Evolutionary conservation across 2,797 vertebrate species (phyloP).

Genomic region (Myripristis murdjan): DNA sequence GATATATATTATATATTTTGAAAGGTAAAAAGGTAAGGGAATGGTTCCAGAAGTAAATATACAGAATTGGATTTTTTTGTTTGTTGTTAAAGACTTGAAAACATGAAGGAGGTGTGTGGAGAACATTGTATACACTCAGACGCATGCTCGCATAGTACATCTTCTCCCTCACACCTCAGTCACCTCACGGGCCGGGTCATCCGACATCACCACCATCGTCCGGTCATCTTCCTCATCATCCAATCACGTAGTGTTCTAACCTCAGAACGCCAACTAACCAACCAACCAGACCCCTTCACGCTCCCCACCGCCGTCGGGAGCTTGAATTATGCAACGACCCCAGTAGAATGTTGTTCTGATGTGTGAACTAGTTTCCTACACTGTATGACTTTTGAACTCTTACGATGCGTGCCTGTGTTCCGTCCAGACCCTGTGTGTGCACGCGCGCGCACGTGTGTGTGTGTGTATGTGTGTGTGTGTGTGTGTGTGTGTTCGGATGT

Average conservation of each 20-base stretch:
- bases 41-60: slow-evolving; percentile 85
- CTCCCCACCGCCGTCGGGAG: slow-evolving; percentile 81
- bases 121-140: slow-evolving; percentile 80
- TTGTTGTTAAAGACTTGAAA: slow-evolving; percentile 84
- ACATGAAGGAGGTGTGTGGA: slow-evolving; percentile 83
- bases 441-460: slow-evolving; percentile 13
- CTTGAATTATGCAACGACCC: slow-evolving; percentile 90
- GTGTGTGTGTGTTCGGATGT: slow-evolving; percentile 59
- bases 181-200: slow-evolving; percentile 75
- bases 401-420: slow-evolving; percentile 80
- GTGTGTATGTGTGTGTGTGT: slow-evolving; percentile 30
- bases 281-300: slow-evolving; percentile 84
- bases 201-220: slow-evolving; percentile 62
- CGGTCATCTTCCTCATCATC: slow-evolving; percentile 63
- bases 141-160: slow-evolving; percentile 75
- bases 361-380: slow-evolving; percentile 86
- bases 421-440: slow-evolving; percentile 75
- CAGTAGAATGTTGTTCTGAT: slow-evolving; percentile 89
- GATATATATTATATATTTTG: slow-evolving; percentile 90
- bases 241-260: slow-evolving; percentile 66
- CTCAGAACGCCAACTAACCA: slow-evolving; percentile 63
- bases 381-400: slow-evolving; percentile 85
- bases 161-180: slow-evolving; percentile 75
- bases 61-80: slow-evolving; percentile 83
- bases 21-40: slow-evolving; percentile 87